Evolutionary conservation across 2,888 invertebrate species (phyloP).

Genomic region (Ganaspis brasiliensis): DNA sequence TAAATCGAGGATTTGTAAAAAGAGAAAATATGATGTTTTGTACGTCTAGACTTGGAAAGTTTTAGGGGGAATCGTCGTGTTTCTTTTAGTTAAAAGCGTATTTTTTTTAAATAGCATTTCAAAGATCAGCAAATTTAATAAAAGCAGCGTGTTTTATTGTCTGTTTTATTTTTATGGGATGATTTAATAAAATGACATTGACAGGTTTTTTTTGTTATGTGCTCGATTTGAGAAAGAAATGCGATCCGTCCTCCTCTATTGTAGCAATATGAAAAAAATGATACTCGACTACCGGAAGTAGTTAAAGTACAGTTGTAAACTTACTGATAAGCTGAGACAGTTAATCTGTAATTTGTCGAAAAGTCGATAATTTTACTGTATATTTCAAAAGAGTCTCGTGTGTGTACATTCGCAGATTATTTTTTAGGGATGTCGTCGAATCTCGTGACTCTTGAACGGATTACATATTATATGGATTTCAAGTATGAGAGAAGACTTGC

Average conservation of each 20-base stretch:
- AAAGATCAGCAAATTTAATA: no score
- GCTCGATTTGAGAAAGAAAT: constrained; percentile 14
- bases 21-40: not conserved
- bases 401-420: constrained; percentile 20
- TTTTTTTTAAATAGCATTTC: constrained; percentile 38
- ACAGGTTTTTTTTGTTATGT: not conserved
- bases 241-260: constrained; percentile 39
- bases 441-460: constrained; percentile 2
- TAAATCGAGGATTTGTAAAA: constrained; percentile 1
- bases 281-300: constrained; percentile 20
- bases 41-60: not conserved
- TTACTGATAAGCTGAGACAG: not conserved
- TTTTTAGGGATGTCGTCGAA: constrained; percentile 15
- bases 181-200: not conserved
- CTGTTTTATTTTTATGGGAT: not conserved
- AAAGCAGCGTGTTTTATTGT: not conserved
- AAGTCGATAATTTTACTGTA: constrained; percentile 3
- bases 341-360: not conserved
- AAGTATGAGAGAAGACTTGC: constrained; percentile 15
- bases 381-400: constrained; percentile 26
- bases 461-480: constrained; percentile 5
- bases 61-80: constrained; percentile 15
- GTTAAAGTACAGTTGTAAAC: constrained; percentile 19
- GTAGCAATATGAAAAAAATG: constrained; percentile 3
- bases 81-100: constrained; percentile 44